Conservation (phyloP, 2,888 invertebrate species). For the Noctua janthina region DNA sequence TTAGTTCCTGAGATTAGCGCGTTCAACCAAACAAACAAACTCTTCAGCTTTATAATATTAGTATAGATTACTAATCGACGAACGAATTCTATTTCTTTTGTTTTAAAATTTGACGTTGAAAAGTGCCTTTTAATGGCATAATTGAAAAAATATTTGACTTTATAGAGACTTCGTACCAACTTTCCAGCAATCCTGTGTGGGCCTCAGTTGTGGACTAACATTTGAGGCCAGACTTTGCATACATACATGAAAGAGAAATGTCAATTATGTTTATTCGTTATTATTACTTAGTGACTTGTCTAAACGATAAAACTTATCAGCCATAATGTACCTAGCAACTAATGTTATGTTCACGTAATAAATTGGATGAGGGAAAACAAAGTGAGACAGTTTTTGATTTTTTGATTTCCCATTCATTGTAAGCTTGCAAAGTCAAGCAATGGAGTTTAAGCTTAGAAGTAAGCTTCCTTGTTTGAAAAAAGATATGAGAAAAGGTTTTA, state of each 20-base stretch:
- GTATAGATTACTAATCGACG: too few species aligned
- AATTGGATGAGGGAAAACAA: neutral
- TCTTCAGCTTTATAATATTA: too few species aligned
- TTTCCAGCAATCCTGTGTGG: too few species aligned
- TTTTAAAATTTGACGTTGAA: too few species aligned
- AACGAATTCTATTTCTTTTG: too few species aligned
- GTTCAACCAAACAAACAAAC: too few species aligned
- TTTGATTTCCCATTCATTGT: neutral
- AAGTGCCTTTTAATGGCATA: too few species aligned
- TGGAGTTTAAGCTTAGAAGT: neutral
- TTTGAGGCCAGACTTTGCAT: neutral
- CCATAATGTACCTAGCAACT: neutral
- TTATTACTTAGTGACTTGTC: neutral
- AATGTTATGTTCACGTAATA: too few species aligned
- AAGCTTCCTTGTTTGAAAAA: neutral
- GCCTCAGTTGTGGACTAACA: too few species aligned
- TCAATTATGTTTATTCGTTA: neutral
- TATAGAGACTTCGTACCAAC: too few species aligned
- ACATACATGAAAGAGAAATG: neutral
- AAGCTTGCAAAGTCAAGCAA: neutral
- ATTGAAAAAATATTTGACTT: too few species aligned
- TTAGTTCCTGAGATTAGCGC: too few species aligned
- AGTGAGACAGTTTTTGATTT: neutral
- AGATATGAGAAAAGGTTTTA: neutral
- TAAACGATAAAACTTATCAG: conserved; percentile 20